Percentiles rank a stretch among this genome's conserved stretches.
These are phyloP conservation scores for Eupithecia subfuscata DNA, from an alignment of 2,888 invertebrate genomes.

Conservation along the genomic window DNA sequence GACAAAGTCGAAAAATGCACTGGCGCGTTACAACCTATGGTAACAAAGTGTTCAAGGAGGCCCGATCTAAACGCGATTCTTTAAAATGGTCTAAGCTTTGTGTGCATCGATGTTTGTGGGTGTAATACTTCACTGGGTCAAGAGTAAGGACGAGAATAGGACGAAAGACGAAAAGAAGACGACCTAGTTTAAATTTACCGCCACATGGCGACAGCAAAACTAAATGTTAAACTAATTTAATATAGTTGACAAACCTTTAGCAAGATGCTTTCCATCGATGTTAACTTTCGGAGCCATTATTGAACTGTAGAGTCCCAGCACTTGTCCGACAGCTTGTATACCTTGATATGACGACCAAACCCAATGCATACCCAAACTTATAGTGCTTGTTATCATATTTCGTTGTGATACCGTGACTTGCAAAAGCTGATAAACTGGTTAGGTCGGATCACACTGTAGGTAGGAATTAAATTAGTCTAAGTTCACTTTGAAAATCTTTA, in stretches of 20 bases:
- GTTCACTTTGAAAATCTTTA: background rate
- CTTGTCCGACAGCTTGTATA: constrained; percentile 52
- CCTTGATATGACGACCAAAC: constrained; percentile 50
- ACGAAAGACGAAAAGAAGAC: no score
- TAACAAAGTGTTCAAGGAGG: no score
- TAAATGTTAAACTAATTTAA: background rate
- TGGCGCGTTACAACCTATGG: no score
- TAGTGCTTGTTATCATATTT: constrained; percentile 42
- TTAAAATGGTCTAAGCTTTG: no score
- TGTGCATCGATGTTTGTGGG: no score
- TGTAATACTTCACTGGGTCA: no score
- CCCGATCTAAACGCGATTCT: no score
- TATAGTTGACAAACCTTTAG: constrained; percentile 64
- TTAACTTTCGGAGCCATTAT: constrained; percentile 53
- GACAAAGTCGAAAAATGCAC: no score
- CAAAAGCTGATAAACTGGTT: constrained; percentile 1
- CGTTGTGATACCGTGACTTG: background rate
- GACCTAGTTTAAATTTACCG: background rate
- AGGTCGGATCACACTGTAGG: constrained; percentile 7
- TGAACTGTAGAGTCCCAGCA: constrained; percentile 61
- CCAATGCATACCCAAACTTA: constrained; percentile 50
- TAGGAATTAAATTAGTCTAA: background rate
- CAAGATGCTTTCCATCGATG: constrained; percentile 71
- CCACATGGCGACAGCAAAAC: background rate
- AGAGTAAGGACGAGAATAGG: no score